phyloP scores from a whole-genome alignment of 2,888 invertebrate genomes.

The Acleris emargana region DNA sequence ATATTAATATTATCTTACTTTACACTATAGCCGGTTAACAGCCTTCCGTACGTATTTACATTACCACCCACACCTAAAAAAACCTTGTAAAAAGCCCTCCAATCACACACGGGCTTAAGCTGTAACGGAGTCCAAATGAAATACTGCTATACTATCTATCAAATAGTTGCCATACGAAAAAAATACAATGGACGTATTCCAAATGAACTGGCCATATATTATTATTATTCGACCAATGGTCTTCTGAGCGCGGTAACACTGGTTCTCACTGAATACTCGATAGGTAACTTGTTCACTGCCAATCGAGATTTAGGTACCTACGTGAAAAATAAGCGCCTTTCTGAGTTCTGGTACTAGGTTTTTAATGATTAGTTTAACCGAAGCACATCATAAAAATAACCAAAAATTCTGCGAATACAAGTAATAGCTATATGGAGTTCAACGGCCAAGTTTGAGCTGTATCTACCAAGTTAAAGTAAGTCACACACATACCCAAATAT shows the following conservation, averaged over 20 bases:
- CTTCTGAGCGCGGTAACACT: constrained; percentile 47
- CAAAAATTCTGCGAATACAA: too few relatives aligned
- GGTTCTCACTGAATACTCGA: constrained; percentile 41
- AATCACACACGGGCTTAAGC: constrained; percentile 16
- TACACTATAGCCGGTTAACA: constrained; percentile 1
- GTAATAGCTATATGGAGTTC: too few relatives aligned
- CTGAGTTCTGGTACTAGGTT: not conserved
- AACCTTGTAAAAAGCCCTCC: constrained; percentile 12
- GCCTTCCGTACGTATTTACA: constrained; percentile 18
- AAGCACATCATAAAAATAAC: too few relatives aligned
- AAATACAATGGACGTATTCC: constrained; percentile 61
- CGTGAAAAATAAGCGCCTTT: not conserved
- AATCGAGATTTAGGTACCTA: too few relatives aligned
- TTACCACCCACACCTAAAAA: constrained; percentile 16
- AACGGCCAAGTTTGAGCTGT: too few relatives aligned
- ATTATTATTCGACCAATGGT: constrained; percentile 58
- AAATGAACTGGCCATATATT: constrained; percentile 58
- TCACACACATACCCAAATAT: too few relatives aligned
- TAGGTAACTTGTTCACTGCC: not conserved
- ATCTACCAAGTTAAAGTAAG: too few relatives aligned
- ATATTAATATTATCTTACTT: constrained; percentile 1
- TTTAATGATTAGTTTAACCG: too few relatives aligned
- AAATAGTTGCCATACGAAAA: constrained; percentile 40
- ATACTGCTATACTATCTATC: constrained; percentile 36
- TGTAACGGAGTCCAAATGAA: constrained; percentile 30